phyloP scores from a whole-genome alignment of 1,140 invertebrate genomes.

The Zaprionus lachaisei region DNA sequence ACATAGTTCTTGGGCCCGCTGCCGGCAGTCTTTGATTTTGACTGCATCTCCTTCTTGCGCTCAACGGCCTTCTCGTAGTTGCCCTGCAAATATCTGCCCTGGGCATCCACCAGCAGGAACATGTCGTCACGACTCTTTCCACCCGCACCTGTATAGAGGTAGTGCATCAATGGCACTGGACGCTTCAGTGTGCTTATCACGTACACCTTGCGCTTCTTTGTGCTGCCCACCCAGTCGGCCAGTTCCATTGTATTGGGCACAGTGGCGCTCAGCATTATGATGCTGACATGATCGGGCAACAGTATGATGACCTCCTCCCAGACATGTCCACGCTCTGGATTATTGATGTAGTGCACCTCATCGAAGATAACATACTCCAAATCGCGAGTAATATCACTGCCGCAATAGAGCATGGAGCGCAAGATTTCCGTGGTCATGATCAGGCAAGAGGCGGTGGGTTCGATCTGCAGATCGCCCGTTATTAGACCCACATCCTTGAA shows the following conservation, averaged over 20 bases:
- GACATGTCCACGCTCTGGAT: conserved; percentile 98
- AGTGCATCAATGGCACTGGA: conserved; percentile 98
- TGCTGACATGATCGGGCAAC: conserved; percentile 96
- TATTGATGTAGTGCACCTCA: conserved; percentile 99
- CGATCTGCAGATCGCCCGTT: conserved; percentile 98
- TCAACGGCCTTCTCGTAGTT: conserved; percentile 90
- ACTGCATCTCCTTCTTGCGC: conserved; percentile 86
- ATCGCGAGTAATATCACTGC: conserved; percentile 96
- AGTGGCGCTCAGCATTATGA: conserved; percentile 99
- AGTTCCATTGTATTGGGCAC: conserved; percentile 98
- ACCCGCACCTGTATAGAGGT: conserved; percentile 93
- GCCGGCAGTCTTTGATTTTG: conserved; percentile 51
- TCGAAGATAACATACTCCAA: conserved; percentile 99
- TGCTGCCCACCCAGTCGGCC: conserved; percentile 98
- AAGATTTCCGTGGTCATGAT: conserved; percentile 99
- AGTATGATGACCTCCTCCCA: conserved; percentile 99
- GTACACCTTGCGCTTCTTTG: conserved; percentile 96
- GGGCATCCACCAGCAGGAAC: conserved; percentile 93
- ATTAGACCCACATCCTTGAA: conserved; percentile 97
- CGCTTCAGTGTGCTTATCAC: conserved; percentile 97
- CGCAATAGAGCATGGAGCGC: conserved; percentile 98
- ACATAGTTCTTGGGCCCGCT: conserved; percentile 52
- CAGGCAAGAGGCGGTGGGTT: conserved; percentile 95
- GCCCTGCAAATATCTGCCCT: conserved; percentile 88
- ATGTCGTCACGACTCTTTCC: conserved; percentile 92